Evolutionary conservation across 2,113 vertebrate species (phyloP).

Genomic region (Crotophaga sulcirostris): DNA sequence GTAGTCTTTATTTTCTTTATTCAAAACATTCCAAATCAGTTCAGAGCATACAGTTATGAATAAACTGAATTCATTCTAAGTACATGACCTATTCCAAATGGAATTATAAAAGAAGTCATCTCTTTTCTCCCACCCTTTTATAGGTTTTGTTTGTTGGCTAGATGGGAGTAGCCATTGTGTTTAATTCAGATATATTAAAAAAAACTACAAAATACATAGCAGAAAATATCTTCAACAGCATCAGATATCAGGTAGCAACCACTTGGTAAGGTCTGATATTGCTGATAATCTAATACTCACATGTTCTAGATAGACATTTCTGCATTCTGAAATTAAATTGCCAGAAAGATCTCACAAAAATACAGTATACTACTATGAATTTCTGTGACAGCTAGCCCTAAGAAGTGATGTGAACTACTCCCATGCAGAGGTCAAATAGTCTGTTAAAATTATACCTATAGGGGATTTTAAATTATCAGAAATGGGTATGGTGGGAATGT

Average conservation of each 20-base stretch:
- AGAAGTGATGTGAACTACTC: background rate
- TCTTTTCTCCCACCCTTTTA: background rate
- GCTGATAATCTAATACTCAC: background rate
- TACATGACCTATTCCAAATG: accelerated
- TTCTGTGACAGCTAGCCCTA: background rate
- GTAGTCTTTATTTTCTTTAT: background rate
- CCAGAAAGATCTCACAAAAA: background rate
- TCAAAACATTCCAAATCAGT: background rate
- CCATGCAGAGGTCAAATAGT: background rate
- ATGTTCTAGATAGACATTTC: background rate
- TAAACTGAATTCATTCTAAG: background rate
- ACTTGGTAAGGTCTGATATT: background rate
- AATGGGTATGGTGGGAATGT: background rate
- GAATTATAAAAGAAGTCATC: background rate
- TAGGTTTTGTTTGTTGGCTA: background rate
- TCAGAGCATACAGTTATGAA: background rate
- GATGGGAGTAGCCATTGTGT: background rate
- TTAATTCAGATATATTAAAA: background rate
- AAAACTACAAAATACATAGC: background rate
- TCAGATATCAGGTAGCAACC: background rate
- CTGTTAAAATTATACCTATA: background rate
- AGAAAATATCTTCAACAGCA: background rate
- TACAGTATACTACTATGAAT: background rate
- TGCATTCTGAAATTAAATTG: background rate
- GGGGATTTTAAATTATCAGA: background rate